Base-by-base conservation (phyloP, 1,140 invertebrate genomes). In the Papilio polyxenes region DNA sequence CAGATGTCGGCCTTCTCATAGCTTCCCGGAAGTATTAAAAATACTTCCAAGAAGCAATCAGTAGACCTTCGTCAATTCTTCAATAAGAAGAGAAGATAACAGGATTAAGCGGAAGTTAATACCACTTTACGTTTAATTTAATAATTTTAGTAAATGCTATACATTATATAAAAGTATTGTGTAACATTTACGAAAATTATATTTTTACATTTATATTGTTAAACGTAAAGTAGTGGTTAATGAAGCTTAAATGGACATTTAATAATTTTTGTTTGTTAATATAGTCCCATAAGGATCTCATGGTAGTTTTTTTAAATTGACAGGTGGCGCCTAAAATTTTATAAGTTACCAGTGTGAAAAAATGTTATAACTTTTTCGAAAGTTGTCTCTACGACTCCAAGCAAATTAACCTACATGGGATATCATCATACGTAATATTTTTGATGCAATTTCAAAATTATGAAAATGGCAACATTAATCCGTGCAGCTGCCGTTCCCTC, bases 21-120 rank as follows among this genome's bases (percentile, higher is more conserved):
- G 75, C 75, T 77, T 77, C 75, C 51, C 75, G 75, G 75, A 77
- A 77, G 75, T 77, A 77, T 77, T 37, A 7, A 40, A 1, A 6
- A 77, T 77, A 77, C 75, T 77, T 53, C 51, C 75, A 77, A 51
- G 75, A 77, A 77, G 75, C 75, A 56, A 77, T 77, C 37, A 59
- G 75, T 31, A 53, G 75, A 77, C 75, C 75, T 77, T 77, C 75
- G 13, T 53, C 75, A 77, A 37, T 74, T 74, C 69, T 74, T 37
- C 31, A 44, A n/a, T 74, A 62, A 62, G 59, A 62, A 20, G n/a
- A 62, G 59, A 62, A 59, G 56, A 59, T 17, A n/a, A 59, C n/a
- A n/a, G 17, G 56, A 59, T 62, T 62, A 62, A 62, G 59, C n/a
- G 15, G 59, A 62, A 20, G 59, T 62, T n/a, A 62, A 62, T 62